These are phyloP conservation scores for Thunnus albacares DNA, from an alignment of 2,797 vertebrate genomes.

Conservation along the genomic window DNA sequence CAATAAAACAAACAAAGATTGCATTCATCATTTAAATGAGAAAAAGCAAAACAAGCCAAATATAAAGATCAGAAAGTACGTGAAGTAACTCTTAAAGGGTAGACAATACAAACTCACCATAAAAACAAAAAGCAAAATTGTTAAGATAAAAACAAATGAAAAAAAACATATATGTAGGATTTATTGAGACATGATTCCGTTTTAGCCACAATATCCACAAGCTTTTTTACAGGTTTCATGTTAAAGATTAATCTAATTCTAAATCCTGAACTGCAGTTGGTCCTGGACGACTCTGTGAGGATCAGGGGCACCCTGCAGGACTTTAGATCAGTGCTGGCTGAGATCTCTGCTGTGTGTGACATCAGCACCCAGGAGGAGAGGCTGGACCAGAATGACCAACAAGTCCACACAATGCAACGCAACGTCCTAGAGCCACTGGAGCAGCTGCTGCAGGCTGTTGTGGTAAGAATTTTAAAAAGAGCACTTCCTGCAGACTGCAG, in stretches of 20 bases:
- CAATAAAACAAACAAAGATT: too few relatives aligned
- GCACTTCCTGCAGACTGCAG: not conserved
- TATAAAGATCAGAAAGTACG: too few relatives aligned
- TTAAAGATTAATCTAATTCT: not conserved
- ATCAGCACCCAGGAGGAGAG: slow-evolving; percentile 79
- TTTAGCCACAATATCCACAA: not conserved
- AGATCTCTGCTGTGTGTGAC: slow-evolving; percentile 89
- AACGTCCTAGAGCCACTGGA: slow-evolving; percentile 85
- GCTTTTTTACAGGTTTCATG: not conserved
- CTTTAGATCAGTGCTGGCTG: slow-evolving; percentile 84
- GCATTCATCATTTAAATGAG: too few relatives aligned
- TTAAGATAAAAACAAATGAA: not conserved
- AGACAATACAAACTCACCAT: not conserved
- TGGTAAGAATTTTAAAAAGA: slow-evolving; percentile 82
- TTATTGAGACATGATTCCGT: not conserved
- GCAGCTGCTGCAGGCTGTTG: slow-evolving; percentile 85
- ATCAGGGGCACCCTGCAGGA: slow-evolving; percentile 86
- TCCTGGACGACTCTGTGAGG: slow-evolving; percentile 92
- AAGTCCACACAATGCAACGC: slow-evolving; percentile 86
- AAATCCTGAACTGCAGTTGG: slow-evolving; percentile 83
- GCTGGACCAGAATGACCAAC: slow-evolving; percentile 79
- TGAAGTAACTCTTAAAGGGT: too few relatives aligned
- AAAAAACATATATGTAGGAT: not conserved
- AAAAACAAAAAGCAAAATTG: too few relatives aligned
- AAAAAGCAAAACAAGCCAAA: too few relatives aligned